Evolutionary conservation across 2,113 vertebrate species (phyloP), one percentile per base, ranked within the genome.

Genomic region (Cheilinus undulatus): DNA sequence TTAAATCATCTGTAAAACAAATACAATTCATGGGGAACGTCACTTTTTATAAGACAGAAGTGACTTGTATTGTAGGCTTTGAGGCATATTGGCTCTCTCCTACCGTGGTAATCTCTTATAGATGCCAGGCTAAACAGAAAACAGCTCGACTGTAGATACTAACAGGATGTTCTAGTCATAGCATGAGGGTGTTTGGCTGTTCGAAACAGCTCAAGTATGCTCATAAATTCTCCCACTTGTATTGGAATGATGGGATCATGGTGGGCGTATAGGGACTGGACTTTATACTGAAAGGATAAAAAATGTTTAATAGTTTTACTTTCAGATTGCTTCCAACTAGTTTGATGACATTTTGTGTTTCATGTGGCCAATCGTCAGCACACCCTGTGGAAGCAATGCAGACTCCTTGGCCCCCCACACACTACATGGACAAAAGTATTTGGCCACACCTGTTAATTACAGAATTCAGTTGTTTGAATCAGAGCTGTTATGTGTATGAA

Each of bases 111-210:
- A 23, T 49, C 27, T 11, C 3, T 28, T 58, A 24, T 4, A 32
- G 28, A 53, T 23, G 22, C 20, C 68, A 76, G 61, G 80, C 50
- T 48, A 64, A 81, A 72, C 10, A 82, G 38, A 52, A n/a, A 61
- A 34, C 19, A n/a, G 15, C 7, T 42, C 7, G 12, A 11, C 7
- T 3, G 11, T 20, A 43, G 14, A 59, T 3, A 69, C 36, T 69
- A 80, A 82, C 76, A 80, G 66, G 57, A 75, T 61, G 34, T 27
- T 51, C 62, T 28, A 61, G 56, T 28, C 38, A 28, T n/a, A 24
- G 0, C 36, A 14, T 50, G 13, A 23, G 32, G 43, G 32, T 53
- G 7, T 57, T 28, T 49, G n/a, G 34, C 15, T 19, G 40, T 42
- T 15, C 19, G 15, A 20, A 56, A 28, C 42, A 34, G 5, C 54